A percentile compares a stretch with the other conserved stretches of the same genome.
phyloP scores from a whole-genome alignment of 2,888 invertebrate species.

The Urechis unicinctus region DNA sequence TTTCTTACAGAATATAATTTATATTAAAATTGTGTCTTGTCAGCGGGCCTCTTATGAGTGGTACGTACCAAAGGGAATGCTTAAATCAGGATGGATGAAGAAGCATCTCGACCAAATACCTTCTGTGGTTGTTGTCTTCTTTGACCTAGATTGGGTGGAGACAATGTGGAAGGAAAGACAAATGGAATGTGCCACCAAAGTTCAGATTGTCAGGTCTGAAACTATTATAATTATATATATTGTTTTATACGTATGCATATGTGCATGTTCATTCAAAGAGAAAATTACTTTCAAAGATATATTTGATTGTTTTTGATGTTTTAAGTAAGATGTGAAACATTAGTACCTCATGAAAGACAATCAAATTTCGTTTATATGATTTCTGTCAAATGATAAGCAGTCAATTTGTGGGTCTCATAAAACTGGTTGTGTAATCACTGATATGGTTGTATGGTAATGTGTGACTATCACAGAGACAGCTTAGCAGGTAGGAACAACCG shows the following conservation, averaged over 20 bases:
- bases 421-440: no score
- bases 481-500: constrained; percentile 52
- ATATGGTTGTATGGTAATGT: not conserved
- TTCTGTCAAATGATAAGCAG: no score
- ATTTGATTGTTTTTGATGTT: no score
- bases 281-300: no score
- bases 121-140: constrained; percentile 87
- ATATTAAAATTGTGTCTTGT: not conserved
- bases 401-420: no score
- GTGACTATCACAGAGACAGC: constrained; percentile 35
- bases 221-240: no score
- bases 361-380: no score
- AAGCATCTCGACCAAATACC: constrained; percentile 87
- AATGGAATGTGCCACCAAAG: constrained; percentile 83
- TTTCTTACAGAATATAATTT: no score
- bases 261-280: no score
- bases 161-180: constrained; percentile 89
- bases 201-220: constrained; percentile 61
- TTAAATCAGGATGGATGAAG: constrained; percentile 90
- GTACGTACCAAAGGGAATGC: constrained; percentile 77
- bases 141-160: constrained; percentile 97
- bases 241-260: no score
- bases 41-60: constrained; percentile 85
- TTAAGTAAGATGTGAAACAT: no score
- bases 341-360: no score